Percentiles rank a stretch among this genome's conserved stretches.
Evolutionary conservation across 2,113 vertebrate species (phyloP).

Genomic region (Seriola aureovittata): DNA sequence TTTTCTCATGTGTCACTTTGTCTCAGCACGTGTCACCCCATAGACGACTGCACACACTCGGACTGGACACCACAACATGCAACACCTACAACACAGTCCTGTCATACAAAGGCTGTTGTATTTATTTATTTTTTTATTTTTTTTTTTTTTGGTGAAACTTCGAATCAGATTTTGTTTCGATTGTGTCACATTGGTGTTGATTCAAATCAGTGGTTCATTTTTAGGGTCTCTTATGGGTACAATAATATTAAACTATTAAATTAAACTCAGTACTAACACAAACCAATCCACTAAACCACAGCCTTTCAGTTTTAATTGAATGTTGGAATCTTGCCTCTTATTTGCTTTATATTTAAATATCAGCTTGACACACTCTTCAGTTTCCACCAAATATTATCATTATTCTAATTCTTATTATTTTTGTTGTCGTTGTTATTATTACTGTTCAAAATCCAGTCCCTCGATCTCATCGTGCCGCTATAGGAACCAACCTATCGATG

Average conservation of each 20-base stretch:
- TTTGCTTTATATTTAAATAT: no score
- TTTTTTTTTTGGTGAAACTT: neutral
- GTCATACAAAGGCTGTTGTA: neutral
- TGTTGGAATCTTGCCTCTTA: neutral
- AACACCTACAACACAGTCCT: neutral
- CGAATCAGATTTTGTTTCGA: no score
- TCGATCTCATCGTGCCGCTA: constrained; percentile 47
- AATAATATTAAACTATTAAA: neutral
- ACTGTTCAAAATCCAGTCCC: constrained; percentile 35
- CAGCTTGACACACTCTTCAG: neutral
- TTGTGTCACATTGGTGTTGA: neutral
- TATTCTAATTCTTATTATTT: neutral
- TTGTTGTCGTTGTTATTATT: no score
- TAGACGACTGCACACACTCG: neutral
- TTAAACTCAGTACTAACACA: neutral
- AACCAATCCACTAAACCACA: neutral
- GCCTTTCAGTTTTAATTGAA: neutral
- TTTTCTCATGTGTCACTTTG: neutral
- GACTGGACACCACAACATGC: neutral
- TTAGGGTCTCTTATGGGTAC: neutral
- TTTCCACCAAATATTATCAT: constrained; percentile 20
- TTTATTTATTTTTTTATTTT: no score
- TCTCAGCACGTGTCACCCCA: constrained; percentile 10
- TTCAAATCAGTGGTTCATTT: neutral
- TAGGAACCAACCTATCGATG: constrained; percentile 72